These are phyloP conservation scores for Cyprinodon variegatus DNA, from an alignment of 2,113 vertebrate species.

Conservation along the genomic window DNA sequence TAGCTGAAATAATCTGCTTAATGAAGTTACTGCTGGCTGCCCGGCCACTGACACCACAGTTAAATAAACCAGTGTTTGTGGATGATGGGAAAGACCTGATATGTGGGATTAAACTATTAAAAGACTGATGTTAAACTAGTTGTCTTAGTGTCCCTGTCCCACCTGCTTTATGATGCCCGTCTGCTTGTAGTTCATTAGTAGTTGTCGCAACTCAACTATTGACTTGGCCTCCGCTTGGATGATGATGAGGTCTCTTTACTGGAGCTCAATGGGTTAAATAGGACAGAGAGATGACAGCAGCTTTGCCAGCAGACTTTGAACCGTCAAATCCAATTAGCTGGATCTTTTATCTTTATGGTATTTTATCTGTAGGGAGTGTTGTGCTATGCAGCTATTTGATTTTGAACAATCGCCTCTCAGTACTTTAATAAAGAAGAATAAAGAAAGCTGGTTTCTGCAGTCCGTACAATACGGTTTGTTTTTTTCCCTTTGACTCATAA, in stretches of 20 bases:
- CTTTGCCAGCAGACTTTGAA: slow-evolving; percentile 47
- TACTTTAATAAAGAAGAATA: background rate
- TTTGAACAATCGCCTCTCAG: background rate
- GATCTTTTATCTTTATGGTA: slow-evolving; percentile 43
- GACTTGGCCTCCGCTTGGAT: slow-evolving; percentile 13
- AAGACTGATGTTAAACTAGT: background rate
- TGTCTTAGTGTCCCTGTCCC: background rate
- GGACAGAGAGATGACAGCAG: slow-evolving; percentile 28
- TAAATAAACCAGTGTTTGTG: background rate
- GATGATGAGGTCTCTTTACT: background rate
- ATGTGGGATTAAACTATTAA: too few species aligned
- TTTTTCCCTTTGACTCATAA: background rate
- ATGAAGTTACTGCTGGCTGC: background rate
- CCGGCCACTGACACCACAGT: too few species aligned
- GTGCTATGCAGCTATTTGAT: background rate
- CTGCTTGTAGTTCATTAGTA: background rate
- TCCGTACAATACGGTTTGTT: background rate
- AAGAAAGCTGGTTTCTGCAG: background rate
- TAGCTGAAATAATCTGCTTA: slow-evolving; percentile 2
- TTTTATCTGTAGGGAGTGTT: slow-evolving; percentile 32
- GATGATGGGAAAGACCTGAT: background rate
- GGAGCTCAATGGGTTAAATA: slow-evolving; percentile 22
- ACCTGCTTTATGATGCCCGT: background rate
- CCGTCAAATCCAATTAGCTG: slow-evolving; percentile 45
- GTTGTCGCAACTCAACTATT: background rate